Evolutionary conservation across 1,140 invertebrate genomes (phyloP).

Genomic region (Hylaeus volcanicus): DNA sequence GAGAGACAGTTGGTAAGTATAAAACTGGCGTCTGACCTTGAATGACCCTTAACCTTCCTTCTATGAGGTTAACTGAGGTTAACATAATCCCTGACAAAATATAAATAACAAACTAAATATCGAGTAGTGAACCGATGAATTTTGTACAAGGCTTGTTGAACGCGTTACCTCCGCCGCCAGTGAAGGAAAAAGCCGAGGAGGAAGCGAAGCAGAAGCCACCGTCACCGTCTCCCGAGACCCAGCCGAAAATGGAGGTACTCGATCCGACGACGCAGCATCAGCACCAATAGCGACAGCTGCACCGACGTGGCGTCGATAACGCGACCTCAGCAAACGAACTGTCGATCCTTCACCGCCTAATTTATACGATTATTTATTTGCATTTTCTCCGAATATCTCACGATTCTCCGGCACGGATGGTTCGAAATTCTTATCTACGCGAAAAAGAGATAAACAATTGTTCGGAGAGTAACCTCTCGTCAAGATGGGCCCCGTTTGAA

Average conservation of each 20-base stretch:
- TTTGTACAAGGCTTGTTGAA: constrained; percentile 50
- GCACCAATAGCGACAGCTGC: constrained; percentile 16
- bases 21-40: too few relatives aligned
- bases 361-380: constrained; percentile 31
- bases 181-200: constrained; percentile 30
- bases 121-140: too few relatives aligned
- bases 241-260: constrained; percentile 38
- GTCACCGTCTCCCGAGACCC: constrained; percentile 3
- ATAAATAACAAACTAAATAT: too few relatives aligned
- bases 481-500: neutral
- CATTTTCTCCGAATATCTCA: too few relatives aligned
- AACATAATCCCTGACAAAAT: too few relatives aligned
- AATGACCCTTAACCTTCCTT: too few relatives aligned
- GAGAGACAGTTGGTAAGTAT: constrained; percentile 64
- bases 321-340: neutral
- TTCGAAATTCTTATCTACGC: too few relatives aligned
- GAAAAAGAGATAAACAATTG: too few relatives aligned
- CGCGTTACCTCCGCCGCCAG: constrained; percentile 12
- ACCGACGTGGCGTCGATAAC: neutral
- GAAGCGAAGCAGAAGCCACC: constrained; percentile 43
- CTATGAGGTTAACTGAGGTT: too few relatives aligned
- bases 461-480: too few relatives aligned
- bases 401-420: too few relatives aligned
- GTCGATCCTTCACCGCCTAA: neutral
- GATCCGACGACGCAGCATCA: constrained; percentile 31